Evolutionary conservation across 1,140 invertebrate genomes (phyloP), one percentile per base, ranked within the genome.

Genomic region (Lepidotrigona ventralis): DNA sequence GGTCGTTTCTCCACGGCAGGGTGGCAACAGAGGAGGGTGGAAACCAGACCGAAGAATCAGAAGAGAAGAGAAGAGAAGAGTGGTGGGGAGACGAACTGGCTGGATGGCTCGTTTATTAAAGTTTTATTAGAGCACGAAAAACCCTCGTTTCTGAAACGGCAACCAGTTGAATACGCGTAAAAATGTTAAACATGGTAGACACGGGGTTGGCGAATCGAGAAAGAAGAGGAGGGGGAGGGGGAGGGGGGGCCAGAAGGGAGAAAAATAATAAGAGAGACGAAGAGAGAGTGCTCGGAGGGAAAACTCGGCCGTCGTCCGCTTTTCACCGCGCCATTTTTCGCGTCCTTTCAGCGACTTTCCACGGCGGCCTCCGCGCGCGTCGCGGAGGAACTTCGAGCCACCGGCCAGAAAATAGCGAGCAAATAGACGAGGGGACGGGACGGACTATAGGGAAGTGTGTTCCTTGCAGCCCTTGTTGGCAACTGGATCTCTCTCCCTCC

Each of bases 141-240:
- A 68, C 71, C 46, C 66, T 77, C 21, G 33, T 39, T 56, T 46
- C 39, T 46, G 39, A 64, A 70, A 82, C 81, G 66, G 75, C 81
- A 83, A 83, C 81, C 81, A 83, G 81, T 83, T 83, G 81, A 83
- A 83, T 83, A 83, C 66, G 60, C 64, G 74, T 77, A 78, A 82
- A 78, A 83, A 83, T 83, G 66, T 83, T 83, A 60, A 83, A 78
- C 66, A 58, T n/a, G 54, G 39, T 54, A 54, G 51, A 6, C 6
- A 23, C 29, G 29, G 17, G 56, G 33, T 53, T 15, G 54, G 21
- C 1, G 68, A 1, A 26, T 26, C 6, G 17, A 51, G 39, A 8
- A 4, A 1, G 12, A 51, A 53, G 9, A 53, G 15, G 12, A 46
- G 39, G 11, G 1, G 54, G 17, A 2, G 17, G 1, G n/a, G 15